Evolutionary conservation across 2,888 invertebrate genomes (phyloP).

Genomic region (Tetheella fluctuosa): DNA sequence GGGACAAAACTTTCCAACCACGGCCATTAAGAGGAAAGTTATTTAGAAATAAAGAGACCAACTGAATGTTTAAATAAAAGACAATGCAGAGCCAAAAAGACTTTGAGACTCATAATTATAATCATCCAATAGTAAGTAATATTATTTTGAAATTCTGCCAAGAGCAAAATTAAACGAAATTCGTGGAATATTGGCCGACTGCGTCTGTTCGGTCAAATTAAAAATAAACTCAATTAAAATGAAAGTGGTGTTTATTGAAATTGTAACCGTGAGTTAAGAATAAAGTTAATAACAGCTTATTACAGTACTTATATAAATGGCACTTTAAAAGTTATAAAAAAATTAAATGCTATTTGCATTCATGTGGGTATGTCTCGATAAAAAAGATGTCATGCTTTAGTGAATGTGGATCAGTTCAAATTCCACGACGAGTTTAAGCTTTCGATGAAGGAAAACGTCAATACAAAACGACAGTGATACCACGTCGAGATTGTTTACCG

Average conservation of each 20-base stretch:
- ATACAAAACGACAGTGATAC: too few relatives aligned
- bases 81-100: constrained; percentile 2
- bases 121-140: constrained; percentile 32
- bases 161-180: constrained; percentile 42
- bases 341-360: not conserved
- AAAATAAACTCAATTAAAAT: constrained; percentile 51
- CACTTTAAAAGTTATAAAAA: not conserved
- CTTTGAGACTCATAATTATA: constrained; percentile 23
- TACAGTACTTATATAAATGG: not conserved
- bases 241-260: constrained; percentile 38
- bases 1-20: not conserved
- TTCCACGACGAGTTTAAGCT: not conserved
- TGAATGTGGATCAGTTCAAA: not conserved
- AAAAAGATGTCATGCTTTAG: too few relatives aligned
- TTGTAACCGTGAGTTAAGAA: constrained; percentile 10
- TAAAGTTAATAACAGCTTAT: not conserved
- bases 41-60: not conserved
- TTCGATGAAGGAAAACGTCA: not conserved
- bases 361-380: too few relatives aligned
- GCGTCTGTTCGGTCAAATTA: constrained; percentile 40
- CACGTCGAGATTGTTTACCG: too few relatives aligned
- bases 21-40: not conserved
- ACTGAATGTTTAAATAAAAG: not conserved
- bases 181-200: constrained; percentile 35
- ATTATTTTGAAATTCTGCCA: constrained; percentile 43